A percentile compares a stretch with the other conserved stretches of the same genome.
Evolutionary conservation across 1,140 invertebrate genomes (phyloP).

Genomic region (Drosophila tristis): DNA sequence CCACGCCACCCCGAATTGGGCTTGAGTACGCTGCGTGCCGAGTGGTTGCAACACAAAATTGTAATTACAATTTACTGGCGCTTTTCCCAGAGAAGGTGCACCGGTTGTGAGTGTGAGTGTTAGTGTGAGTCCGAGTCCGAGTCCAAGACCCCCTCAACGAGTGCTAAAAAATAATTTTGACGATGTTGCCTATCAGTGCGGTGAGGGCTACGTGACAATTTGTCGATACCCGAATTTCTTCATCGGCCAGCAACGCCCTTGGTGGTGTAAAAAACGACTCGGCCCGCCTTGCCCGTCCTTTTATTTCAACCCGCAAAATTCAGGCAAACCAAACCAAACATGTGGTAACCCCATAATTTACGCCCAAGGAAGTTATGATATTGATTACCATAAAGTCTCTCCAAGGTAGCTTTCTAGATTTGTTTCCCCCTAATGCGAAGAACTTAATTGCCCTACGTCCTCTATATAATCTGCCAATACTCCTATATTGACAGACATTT

Average conservation of each 20-base stretch:
- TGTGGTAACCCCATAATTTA: conserved; percentile 80
- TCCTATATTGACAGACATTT: conserved; percentile 61
- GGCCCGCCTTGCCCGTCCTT: conserved; percentile 18
- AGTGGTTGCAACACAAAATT: conserved; percentile 78
- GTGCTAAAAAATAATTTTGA: conserved; percentile 66
- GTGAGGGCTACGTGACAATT: conserved; percentile 76
- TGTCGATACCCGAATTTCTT: conserved; percentile 75
- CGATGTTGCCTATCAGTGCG: conserved; percentile 56
- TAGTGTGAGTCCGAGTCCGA: too few relatives aligned
- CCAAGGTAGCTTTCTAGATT: conserved; percentile 22
- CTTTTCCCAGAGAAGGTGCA: conserved; percentile 26
- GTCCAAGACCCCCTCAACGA: conserved; percentile 34
- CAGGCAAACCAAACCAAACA: conserved; percentile 49
- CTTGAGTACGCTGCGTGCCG: conserved; percentile 50
- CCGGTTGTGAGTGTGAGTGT: conserved; percentile 1
- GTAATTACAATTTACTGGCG: conserved; percentile 72
- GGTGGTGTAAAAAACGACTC: conserved; percentile 60
- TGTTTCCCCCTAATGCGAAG: conserved; percentile 9
- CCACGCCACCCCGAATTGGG: conserved; percentile 55
- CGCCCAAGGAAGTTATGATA: conserved; percentile 76
- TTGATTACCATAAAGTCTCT: conserved; percentile 46
- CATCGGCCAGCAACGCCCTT: conserved; percentile 46
- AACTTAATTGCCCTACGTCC: conserved; percentile 12
- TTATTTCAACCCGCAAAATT: conserved; percentile 62
- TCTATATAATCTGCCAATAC: conserved; percentile 49